These are phyloP conservation scores for Trachymyrmex cornetzi DNA, from an alignment of 1,140 invertebrate species.

Conservation along the genomic window DNA sequence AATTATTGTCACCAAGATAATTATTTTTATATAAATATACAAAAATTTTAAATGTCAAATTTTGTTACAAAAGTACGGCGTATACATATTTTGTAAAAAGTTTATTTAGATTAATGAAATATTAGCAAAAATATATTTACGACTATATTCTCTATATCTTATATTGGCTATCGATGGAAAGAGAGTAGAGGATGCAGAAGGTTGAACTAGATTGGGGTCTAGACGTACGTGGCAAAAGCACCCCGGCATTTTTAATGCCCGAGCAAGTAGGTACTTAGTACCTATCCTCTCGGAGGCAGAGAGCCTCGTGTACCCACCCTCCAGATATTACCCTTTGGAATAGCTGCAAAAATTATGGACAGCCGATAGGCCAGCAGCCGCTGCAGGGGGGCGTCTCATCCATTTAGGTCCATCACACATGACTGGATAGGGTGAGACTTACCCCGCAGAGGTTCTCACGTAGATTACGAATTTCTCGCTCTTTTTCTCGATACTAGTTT, in stretches of 20 bases:
- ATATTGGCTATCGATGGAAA: constrained; percentile 11
- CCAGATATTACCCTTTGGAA: constrained; percentile 82
- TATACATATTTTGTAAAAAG: background rate
- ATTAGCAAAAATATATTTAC: constrained; percentile 20
- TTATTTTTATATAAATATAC: background rate
- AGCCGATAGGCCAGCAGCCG: constrained; percentile 78
- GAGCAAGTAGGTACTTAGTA: constrained; percentile 77
- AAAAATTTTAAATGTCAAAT: background rate
- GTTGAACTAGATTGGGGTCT: constrained; percentile 60
- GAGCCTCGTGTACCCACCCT: constrained; percentile 55
- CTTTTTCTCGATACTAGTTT: constrained; percentile 15
- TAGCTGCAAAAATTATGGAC: constrained; percentile 83
- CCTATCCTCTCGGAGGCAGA: constrained; percentile 67
- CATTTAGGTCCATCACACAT: constrained; percentile 87
- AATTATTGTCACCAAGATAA: background rate
- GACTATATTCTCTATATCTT: background rate
- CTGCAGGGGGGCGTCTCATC: constrained; percentile 86
- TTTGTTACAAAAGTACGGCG: background rate
- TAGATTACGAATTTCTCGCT: constrained; percentile 80
- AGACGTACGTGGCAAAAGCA: constrained; percentile 71
- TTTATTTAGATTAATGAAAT: background rate
- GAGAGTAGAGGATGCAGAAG: background rate
- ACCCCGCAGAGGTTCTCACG: constrained; percentile 86
- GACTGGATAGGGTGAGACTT: constrained; percentile 86
- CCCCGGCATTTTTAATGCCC: constrained; percentile 73